A percentile compares a stretch with the other conserved stretches of the same genome.
Evolutionary conservation across 2,888 invertebrate species (phyloP).

Genomic region (Stomorhina lunata): DNA sequence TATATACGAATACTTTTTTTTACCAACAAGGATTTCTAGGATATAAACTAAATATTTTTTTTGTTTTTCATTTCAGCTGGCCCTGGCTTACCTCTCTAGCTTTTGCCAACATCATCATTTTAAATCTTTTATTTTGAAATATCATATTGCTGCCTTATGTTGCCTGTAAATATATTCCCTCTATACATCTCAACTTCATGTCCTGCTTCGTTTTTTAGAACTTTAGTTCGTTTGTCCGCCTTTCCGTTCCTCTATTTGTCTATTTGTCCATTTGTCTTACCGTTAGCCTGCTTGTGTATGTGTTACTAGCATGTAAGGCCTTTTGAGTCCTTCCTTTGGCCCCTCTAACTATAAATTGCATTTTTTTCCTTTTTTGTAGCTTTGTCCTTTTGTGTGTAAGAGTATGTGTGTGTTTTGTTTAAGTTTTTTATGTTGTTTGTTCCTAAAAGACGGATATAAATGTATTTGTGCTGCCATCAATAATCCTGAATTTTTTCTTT

Average conservation of each 20-base stretch:
- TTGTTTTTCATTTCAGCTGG: background rate
- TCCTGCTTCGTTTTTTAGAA: too few relatives aligned
- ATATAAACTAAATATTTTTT: conserved; percentile 1
- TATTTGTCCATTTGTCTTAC: background rate
- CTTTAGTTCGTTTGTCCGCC: too few relatives aligned
- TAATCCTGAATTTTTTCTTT: conserved; percentile 73
- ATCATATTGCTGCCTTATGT: conserved; percentile 62
- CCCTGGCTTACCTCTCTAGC: background rate
- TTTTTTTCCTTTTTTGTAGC: background rate
- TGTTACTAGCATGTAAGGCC: conserved; percentile 1
- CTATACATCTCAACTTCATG: conserved; percentile 21
- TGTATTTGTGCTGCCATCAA: conserved; percentile 72
- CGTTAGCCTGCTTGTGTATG: background rate
- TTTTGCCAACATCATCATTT: background rate
- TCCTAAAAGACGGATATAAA: conserved; percentile 56
- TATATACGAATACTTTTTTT: background rate
- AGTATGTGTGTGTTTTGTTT: background rate
- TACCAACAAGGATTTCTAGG: too few relatives aligned
- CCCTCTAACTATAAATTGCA: conserved; percentile 11
- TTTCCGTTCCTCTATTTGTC: background rate
- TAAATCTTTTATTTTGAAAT: conserved; percentile 42
- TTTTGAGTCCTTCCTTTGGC: conserved; percentile 34
- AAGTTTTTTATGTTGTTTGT: conserved; percentile 37
- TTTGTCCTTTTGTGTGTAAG: conserved; percentile 18
- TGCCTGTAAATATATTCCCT: conserved; percentile 59